These are phyloP conservation scores for Aphis gossypii DNA, from an alignment of 1,140 invertebrate species.

Conservation along the genomic window DNA sequence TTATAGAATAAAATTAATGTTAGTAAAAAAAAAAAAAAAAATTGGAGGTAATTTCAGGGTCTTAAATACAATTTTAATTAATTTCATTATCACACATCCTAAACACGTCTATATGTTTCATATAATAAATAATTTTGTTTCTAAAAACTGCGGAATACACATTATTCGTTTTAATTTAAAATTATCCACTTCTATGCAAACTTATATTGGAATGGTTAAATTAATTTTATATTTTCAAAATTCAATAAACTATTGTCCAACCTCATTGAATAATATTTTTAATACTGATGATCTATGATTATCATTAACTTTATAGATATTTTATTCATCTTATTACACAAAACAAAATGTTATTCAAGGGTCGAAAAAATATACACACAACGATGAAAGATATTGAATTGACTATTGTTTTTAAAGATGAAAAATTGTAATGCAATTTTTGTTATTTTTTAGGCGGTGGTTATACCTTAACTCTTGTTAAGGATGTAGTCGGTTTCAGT, in stretches of 20 bases:
- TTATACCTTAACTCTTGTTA: conserved; percentile 59
- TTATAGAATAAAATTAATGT: background rate
- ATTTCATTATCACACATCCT: background rate
- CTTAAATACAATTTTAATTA: background rate
- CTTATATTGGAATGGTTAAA: background rate
- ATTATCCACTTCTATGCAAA: background rate
- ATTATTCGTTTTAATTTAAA: background rate
- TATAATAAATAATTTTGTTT: background rate
- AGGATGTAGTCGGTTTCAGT: conserved; percentile 52
- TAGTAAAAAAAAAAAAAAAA: background rate
- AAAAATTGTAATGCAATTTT: background rate
- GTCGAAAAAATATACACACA: background rate
- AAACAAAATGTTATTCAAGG: background rate
- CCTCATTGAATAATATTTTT: background rate
- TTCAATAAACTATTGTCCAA: background rate
- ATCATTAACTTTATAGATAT: background rate
- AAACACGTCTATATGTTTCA: background rate
- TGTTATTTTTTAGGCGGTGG: conserved; percentile 50
- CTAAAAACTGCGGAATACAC: background rate
- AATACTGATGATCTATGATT: background rate
- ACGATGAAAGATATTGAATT: background rate
- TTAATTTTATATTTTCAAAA: background rate
- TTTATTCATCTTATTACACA: background rate
- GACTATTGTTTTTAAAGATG: background rate
- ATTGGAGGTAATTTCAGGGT: background rate